These are phyloP conservation scores for Lycocerus yunnanus DNA, from an alignment of 2,888 invertebrate species.

Conservation along the genomic window DNA sequence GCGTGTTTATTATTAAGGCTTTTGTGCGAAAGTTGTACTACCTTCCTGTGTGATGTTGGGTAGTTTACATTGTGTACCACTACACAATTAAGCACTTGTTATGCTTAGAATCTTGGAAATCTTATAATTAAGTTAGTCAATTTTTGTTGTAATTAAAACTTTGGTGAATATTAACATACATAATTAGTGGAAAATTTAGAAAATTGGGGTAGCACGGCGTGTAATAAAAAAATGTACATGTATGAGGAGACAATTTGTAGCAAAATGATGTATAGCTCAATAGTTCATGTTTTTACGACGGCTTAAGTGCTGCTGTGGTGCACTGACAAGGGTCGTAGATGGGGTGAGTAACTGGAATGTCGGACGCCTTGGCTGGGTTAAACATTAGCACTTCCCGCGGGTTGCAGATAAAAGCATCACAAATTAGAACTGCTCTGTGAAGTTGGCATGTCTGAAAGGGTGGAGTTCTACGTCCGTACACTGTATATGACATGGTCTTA, in stretches of 20 bases:
- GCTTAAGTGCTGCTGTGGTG: conserved; percentile 40
- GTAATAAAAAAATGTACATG: conserved; percentile 22
- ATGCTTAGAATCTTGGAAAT: background rate
- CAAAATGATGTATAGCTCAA: conserved; percentile 47
- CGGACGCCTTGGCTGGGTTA: conserved; percentile 43
- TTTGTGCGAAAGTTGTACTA: background rate
- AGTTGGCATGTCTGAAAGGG: conserved; percentile 36
- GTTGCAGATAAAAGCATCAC: conserved; percentile 53
- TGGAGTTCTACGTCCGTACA: conserved; percentile 19
- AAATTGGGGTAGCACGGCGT: background rate
- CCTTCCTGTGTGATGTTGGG: background rate
- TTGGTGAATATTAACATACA: background rate
- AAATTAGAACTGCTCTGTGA: conserved; percentile 48
- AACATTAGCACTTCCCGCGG: conserved; percentile 52
- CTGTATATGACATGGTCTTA: conserved; percentile 24
- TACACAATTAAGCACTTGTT: background rate
- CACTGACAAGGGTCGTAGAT: conserved; percentile 37
- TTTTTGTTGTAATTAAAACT: background rate
- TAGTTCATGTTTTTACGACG: conserved; percentile 46
- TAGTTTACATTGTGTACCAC: background rate
- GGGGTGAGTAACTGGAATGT: conserved; percentile 34
- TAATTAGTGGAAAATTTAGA: background rate
- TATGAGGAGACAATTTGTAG: conserved; percentile 39
- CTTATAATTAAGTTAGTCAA: background rate
- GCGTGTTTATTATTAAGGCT: background rate